Evolutionary conservation across 2,888 invertebrate genomes (phyloP).

Genomic region (Tridacna gigas): DNA sequence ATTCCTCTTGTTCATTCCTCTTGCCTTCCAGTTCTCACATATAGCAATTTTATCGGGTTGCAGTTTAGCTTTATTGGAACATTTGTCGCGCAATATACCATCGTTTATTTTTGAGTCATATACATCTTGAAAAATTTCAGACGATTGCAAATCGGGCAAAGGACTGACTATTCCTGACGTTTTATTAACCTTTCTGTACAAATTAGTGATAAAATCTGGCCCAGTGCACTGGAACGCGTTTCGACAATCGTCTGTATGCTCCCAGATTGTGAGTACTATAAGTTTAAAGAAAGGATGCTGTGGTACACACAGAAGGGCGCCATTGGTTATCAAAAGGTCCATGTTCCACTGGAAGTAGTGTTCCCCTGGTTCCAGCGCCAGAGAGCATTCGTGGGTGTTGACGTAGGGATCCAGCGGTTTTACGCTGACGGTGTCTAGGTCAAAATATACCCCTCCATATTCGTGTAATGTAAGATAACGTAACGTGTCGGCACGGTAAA

Average conservation of each 20-base stretch:
- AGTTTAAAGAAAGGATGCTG: not conserved
- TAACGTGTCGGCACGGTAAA: not conserved
- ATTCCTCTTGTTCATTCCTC: not conserved
- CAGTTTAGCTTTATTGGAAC: not conserved
- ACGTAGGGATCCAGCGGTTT: slow-evolving; percentile 5
- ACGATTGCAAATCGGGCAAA: not conserved
- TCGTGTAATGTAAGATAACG: not conserved
- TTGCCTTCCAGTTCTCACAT: slow-evolving; percentile 1
- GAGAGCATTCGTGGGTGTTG: not conserved
- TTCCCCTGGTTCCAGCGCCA: not conserved
- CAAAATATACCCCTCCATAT: not conserved
- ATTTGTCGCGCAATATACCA: not conserved
- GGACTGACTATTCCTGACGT: not conserved
- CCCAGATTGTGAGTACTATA: not conserved
- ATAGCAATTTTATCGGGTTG: not conserved
- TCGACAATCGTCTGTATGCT: not conserved
- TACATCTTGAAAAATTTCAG: slow-evolving; percentile 2
- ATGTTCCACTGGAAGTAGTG: not conserved
- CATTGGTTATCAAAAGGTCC: not conserved
- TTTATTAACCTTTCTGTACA: not conserved
- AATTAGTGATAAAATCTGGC: not conserved
- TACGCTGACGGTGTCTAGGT: not conserved
- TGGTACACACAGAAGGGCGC: not conserved
- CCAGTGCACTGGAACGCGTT: not conserved
- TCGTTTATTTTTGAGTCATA: not conserved